Base-by-base conservation (phyloP, 2,797 vertebrate genomes). In the Lindbergichthys nudifrons region DNA sequence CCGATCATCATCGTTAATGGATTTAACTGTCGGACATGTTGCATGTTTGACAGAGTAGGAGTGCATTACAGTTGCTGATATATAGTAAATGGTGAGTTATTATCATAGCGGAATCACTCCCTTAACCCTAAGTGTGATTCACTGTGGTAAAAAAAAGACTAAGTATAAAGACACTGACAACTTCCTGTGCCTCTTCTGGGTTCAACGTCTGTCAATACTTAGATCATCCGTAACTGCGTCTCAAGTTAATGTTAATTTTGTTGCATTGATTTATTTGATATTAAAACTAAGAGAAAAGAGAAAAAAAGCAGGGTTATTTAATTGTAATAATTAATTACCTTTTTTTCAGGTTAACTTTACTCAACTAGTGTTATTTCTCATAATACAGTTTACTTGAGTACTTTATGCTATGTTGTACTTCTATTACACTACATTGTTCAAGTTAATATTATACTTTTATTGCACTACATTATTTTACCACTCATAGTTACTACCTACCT, bases 121-220 rank as follows among this genome's bases (percentile, higher is more conserved):
- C 41, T 26, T 14, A 63, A 69, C 53, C 52, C 41, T 23, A 83
- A 75, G 78, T 76, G 86, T 77, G 70, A 87, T 26, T 62, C 65
- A 56, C 47, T 69, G 80, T 70, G 73, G 62, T 79, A 32, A 5
- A 36, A 56, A 75, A 79, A 73, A 70, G 67, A 68, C 61, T 54
- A 7, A 61, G 14, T 23, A 67, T 46, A 64, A 43, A 69, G 18
- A 56, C 42, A 70, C 14, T 10, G 6, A 64, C 41, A 43, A 26
- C 12, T 8, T 52, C 30, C 48, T 21, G 36, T 42, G 56, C 43
- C 10, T 63, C 15, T 26, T 18, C 1, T 46, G 15, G 12, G 15
- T 56, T 66, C 11, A n/a, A 10, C 0, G 3, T 30, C 43, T 9
- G 42, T 26, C 23, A 10, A 26, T 3, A 10, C 9, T 18, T 19